Percentiles rank a stretch among this genome's conserved stretches.
Evolutionary conservation across 2,113 vertebrate species (phyloP).

Genomic region (Manacus vitellinus): DNA sequence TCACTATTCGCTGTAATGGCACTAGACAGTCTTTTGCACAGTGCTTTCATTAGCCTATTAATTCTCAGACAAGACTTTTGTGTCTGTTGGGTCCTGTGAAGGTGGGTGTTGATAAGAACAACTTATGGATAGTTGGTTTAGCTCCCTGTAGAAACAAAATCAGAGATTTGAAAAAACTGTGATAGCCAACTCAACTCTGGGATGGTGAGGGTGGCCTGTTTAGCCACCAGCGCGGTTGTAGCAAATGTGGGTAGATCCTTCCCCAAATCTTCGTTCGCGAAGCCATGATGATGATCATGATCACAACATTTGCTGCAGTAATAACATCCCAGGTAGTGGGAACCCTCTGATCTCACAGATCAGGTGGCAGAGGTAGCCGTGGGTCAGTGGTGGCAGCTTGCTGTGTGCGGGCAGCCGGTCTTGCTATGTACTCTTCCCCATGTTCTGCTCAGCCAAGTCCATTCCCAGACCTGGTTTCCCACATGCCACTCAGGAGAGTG

Average conservation of each 20-base stretch:
- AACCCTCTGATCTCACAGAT: background rate
- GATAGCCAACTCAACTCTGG: accelerated
- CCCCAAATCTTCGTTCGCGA: too few relatives aligned
- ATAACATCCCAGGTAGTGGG: background rate
- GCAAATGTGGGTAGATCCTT: too few relatives aligned
- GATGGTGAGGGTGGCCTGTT: background rate
- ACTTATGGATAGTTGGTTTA: background rate
- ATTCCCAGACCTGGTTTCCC: background rate
- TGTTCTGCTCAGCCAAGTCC: background rate
- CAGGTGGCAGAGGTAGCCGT: background rate
- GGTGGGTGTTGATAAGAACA: background rate
- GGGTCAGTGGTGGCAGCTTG: background rate
- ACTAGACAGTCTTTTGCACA: background rate
- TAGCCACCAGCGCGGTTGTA: too few relatives aligned
- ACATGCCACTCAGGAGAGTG: accelerated
- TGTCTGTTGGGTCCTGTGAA: background rate
- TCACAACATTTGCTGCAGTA: background rate
- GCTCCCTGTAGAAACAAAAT: background rate
- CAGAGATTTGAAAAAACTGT: background rate
- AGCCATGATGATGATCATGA: background rate
- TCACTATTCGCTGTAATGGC: background rate
- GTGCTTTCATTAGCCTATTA: background rate
- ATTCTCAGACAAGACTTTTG: background rate
- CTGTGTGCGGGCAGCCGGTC: background rate
- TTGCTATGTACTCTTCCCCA: accelerated